Conservation (phyloP, 2,113 vertebrate genomes). For the Pelmatolapia mariae region DNA sequence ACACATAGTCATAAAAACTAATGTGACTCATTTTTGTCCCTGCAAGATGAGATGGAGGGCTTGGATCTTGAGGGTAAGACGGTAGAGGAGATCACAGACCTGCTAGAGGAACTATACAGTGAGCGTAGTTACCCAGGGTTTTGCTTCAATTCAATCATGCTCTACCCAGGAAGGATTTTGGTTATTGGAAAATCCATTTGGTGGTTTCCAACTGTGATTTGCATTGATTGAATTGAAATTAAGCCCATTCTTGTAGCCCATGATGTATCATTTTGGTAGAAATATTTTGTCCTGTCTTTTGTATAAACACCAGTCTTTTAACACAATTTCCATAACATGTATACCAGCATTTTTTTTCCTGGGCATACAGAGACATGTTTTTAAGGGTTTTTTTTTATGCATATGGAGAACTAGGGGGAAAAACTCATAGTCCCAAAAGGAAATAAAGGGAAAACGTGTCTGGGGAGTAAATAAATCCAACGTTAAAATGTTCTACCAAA, state of each 20-base stretch:
- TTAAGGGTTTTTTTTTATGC: not conserved
- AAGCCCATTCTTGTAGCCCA: not conserved
- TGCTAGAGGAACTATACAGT: not conserved
- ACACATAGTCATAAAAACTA: constrained; percentile 3
- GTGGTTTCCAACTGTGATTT: not conserved
- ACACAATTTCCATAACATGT: not conserved
- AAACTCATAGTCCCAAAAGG: not conserved
- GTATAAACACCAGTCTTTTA: not conserved
- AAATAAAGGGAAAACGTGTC: not conserved
- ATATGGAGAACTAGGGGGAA: not conserved
- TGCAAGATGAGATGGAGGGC: constrained; percentile 74
- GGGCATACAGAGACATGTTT: not conserved
- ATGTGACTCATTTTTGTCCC: constrained; percentile 51
- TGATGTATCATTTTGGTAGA: constrained; percentile 34
- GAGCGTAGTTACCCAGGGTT: not conserved
- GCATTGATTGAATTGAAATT: constrained; percentile 40
- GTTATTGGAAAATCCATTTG: not conserved
- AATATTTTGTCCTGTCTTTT: not conserved
- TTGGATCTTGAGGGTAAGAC: constrained; percentile 76
- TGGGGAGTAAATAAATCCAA: not conserved
- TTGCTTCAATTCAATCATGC: constrained; percentile 35
- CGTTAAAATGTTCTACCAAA: constrained; percentile 13
- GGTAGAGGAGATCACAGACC: constrained; percentile 10
- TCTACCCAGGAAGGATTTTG: not conserved
- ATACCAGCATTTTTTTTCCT: not conserved